Base-by-base conservation (phyloP, 2,113 vertebrate genomes). In the Gallinago media region DNA sequence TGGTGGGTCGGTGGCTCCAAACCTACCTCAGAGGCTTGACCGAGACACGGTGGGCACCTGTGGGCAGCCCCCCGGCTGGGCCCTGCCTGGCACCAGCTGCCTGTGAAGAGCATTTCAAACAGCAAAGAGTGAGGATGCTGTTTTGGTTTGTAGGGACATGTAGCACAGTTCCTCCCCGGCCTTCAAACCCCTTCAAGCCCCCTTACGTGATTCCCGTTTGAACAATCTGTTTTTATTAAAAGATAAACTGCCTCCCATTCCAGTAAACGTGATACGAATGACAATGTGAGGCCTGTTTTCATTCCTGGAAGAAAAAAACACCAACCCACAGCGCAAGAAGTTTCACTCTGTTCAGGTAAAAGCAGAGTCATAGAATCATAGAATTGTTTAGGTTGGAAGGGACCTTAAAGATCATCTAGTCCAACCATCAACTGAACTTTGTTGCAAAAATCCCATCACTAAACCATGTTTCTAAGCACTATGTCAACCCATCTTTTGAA, bases 171-270 rank as follows among this genome's bases (percentile, higher is more conserved):
- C 72, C 34, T 89, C 59, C 26, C 29, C 1, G 3, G 72, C 26
- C 93, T 92, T 92, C 52, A 49, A 63, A n/a, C 38, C n/a, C n/a
- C n/a, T n/a, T n/a, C n/a, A n/a, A 55, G 32, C 11, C n/a, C 50
- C 42, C 25, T 77, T 80, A 58, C 0, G 11, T 77, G 70, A 74
- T 52, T 92, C 50, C 52, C 3, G 6, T 65, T 44, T 4, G 9
- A 90, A 88, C 25, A 27, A 46, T 63, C 21, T 56, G 68, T 40
- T 96, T 95, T 91, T 91, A 40, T 83, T 72, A 70, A 80, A 86
- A 89, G 72, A 76, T 80, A 92, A 86, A 63, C 59, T 74, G 59
- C 27, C 4, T 76, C 42, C 55, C n/a, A 19, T 90, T 90, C 34
- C 29, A 55, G 70, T 76, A 90, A 80, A 80, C 81, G 87, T 70